A percentile compares a stretch with the other conserved stretches of the same genome.
Evolutionary conservation across 2,113 vertebrate species (phyloP).

Genomic region (Grantiella picta): DNA sequence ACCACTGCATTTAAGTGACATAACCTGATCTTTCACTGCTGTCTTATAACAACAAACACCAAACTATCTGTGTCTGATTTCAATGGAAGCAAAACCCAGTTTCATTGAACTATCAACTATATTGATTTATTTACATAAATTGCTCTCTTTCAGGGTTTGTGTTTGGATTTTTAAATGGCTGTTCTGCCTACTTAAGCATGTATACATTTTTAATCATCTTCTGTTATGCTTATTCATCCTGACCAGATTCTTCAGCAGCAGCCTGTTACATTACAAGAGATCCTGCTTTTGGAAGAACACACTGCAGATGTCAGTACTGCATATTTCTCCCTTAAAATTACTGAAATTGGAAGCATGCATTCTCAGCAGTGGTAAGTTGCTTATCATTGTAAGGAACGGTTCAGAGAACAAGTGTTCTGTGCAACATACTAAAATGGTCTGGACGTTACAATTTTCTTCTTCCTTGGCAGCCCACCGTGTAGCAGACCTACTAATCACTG

Average conservation of each 20-base stretch:
- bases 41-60: background rate
- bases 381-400: background rate
- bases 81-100: background rate
- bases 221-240: background rate
- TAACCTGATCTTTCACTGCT: background rate
- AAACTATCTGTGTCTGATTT: background rate
- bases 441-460: background rate
- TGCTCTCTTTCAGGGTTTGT: background rate
- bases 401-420: background rate
- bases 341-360: background rate
- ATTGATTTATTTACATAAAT: background rate
- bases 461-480: background rate
- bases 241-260: background rate
- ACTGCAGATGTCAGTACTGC: background rate
- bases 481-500: background rate
- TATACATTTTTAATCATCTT: background rate
- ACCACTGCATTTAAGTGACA: background rate
- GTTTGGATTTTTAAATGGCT: background rate
- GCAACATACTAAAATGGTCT: background rate
- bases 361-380: background rate
- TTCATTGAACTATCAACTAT: background rate
- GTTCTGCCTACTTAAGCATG: background rate
- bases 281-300: background rate
- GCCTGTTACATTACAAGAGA: background rate
- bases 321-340: background rate